Base-by-base conservation (phyloP, 2,888 invertebrate species). In the Carcina quercana region DNA sequence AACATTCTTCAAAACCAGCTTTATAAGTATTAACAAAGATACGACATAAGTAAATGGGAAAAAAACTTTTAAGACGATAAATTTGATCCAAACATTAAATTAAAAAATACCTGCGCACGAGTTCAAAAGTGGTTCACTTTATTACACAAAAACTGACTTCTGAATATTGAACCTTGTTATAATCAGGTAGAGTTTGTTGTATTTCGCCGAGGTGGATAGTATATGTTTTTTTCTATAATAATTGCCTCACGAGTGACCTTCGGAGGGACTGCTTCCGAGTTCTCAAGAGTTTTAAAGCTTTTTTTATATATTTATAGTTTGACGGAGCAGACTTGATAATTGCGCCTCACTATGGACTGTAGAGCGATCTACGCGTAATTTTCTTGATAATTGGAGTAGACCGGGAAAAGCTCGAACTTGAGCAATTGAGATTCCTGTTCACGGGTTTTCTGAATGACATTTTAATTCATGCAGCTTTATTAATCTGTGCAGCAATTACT, bases 201-300 rank as follows among this genome's bases (percentile, higher is more conserved):
- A 29, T 15, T 21, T 22, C 8, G 11, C 5, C 8, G n/a, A n/a
- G n/a, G n/a, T n/a, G n/a, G n/a, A n/a, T 22, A 15, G 25, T 36
- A 37, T 34, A 45, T 48, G 10, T 30, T 28, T 28, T 30, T 25
- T 48, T 41, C 34, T 43, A 33, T 39, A 38, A 40, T 45, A 38
- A 40, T 38, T 32, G 35, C 27, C 35, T 40, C 38, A 46, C 42
- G 35, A 42, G 17, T 38, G 59, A 44, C 70, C 70, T 72, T 70
- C 64, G 25, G 33, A 59, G 47, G 53, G 53, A 53, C 50, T 51
- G 49, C 59, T 69, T 70, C 68, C 66, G 64, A 71, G 65, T 60
- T 53, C 37, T 55, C 51, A 45, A 50, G 48, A 43, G 41, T 51
- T 41, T 37, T 41, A 47, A 43, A 28, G 22, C 22, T 7, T 20